A percentile compares a stretch with the other conserved stretches of the same genome.
phyloP scores from a whole-genome alignment of 2,888 invertebrate genomes.

The Campoplex capitator region DNA sequence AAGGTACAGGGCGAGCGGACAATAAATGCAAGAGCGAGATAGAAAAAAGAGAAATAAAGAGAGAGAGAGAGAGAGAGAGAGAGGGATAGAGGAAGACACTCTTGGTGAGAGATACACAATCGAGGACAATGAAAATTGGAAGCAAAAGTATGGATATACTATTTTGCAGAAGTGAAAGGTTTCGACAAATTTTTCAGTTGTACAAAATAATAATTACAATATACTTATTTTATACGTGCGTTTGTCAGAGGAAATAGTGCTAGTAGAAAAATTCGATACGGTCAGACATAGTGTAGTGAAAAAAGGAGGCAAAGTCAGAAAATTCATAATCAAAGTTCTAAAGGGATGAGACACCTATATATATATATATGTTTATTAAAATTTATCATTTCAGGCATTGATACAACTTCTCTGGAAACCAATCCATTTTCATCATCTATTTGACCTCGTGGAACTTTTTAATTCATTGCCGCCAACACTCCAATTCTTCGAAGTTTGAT shows the following conservation, averaged over 20 bases:
- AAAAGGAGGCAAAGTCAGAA: not conserved
- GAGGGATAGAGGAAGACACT: slow-evolving; percentile 4
- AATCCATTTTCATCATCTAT: slow-evolving; percentile 1
- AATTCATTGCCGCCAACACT: slow-evolving; percentile 23
- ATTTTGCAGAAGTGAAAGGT: slow-evolving; percentile 11
- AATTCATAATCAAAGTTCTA: not conserved
- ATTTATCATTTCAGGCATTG: not conserved
- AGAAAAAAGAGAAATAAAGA: not conserved
- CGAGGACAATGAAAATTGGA: slow-evolving; percentile 14
- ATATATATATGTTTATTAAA: not conserved
- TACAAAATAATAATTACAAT: not conserved
- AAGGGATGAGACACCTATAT: no score
- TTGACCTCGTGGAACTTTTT: not conserved
- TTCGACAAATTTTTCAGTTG: not conserved
- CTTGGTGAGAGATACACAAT: not conserved
- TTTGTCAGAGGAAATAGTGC: not conserved
- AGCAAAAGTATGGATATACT: slow-evolving; percentile 31
- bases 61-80: not conserved
- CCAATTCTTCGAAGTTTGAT: slow-evolving; percentile 55
- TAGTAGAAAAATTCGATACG: slow-evolving; percentile 34
- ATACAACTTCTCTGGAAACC: not conserved
- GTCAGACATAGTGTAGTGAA: slow-evolving; percentile 15
- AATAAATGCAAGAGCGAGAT: not conserved
- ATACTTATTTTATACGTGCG: not conserved
- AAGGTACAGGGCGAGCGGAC: not conserved